These are phyloP conservation scores for Drosophila ezoana DNA, from an alignment of 2,888 invertebrate genomes.

Conservation along the genomic window DNA sequence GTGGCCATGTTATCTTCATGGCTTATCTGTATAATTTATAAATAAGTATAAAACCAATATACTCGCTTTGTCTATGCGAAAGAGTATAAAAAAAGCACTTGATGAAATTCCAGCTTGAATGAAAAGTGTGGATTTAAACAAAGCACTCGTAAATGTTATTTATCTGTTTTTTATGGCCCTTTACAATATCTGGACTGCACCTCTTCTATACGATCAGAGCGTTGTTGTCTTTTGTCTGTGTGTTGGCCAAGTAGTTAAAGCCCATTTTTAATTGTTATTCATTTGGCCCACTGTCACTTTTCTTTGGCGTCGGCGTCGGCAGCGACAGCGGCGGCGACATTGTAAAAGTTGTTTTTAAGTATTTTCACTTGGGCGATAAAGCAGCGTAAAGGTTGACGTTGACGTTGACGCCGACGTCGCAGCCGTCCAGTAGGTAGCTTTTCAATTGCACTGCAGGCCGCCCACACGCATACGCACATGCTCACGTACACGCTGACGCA, in stretches of 20 bases:
- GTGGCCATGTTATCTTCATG: too few species aligned
- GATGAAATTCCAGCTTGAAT: neutral
- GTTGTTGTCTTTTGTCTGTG: constrained; percentile 37
- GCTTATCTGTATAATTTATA: too few species aligned
- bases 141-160: constrained; percentile 1
- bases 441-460: constrained; percentile 39
- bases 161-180: constrained; percentile 4
- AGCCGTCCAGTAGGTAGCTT: constrained; percentile 25
- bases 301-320: constrained; percentile 32
- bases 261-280: constrained; percentile 55
- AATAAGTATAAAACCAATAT: too few species aligned
- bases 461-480: constrained; percentile 32
- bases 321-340: constrained; percentile 27
- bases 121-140: neutral
- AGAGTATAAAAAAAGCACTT: too few species aligned
- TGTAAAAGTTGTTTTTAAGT: constrained; percentile 71
- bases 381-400: constrained; percentile 17
- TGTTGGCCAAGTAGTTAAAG: constrained; percentile 41
- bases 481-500: constrained; percentile 1
- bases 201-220: neutral
- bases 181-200: constrained; percentile 5
- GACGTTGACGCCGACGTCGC: constrained; percentile 14
- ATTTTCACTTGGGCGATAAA: constrained; percentile 64
- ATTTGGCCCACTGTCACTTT: constrained; percentile 72
- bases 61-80: too few species aligned